These are phyloP conservation scores for Neomicropteryx cornuta DNA, from an alignment of 1,140 invertebrate genomes.

Conservation along the genomic window DNA sequence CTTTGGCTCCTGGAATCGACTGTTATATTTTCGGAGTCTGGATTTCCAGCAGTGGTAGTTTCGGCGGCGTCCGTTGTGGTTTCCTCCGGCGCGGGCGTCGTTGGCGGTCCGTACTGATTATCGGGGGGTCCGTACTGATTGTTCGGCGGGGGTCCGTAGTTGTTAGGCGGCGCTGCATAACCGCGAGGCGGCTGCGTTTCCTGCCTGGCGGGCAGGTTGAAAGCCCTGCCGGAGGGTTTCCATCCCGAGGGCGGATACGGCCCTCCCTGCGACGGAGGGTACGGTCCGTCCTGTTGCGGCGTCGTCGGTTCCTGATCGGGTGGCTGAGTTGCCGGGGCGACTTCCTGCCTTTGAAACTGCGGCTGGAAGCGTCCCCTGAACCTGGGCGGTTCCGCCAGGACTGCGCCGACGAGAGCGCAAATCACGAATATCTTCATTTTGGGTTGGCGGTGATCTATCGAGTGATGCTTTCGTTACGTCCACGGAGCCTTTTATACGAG, in stretches of 20 bases:
- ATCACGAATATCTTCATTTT: conserved; percentile 25
- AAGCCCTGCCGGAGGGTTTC: conserved; percentile 23
- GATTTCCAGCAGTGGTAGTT: conserved; percentile 24
- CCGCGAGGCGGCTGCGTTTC: conserved; percentile 22
- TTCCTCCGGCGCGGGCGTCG: conserved; percentile 15
- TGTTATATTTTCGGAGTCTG: conserved; percentile 17
- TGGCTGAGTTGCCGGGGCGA: conserved; percentile 25
- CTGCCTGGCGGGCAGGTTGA: conserved; percentile 27
- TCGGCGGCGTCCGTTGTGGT: conserved; percentile 20
- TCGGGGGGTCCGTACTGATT: conserved; percentile 24
- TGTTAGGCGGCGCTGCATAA: conserved; percentile 29
- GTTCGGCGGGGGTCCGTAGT: conserved; percentile 28
- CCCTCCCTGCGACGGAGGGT: conserved; percentile 14
- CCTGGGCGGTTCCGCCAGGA: conserved; percentile 27
- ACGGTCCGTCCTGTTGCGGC: conserved; percentile 9
- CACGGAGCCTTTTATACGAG: conserved; percentile 25
- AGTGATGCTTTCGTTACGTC: conserved; percentile 25
- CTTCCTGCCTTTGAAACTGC: conserved; percentile 23
- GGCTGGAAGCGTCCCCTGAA: conserved; percentile 22
- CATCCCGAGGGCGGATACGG: conserved; percentile 33
- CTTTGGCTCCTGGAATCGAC: conserved; percentile 17
- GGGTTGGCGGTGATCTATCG: conserved; percentile 20
- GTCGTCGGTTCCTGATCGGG: conserved; percentile 15
- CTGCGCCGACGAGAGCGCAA: conserved; percentile 23
- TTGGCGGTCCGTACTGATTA: conserved; percentile 4